Evolutionary conservation across 2,113 vertebrate species (phyloP).

Genomic region (Oreocharis arfaki): DNA sequence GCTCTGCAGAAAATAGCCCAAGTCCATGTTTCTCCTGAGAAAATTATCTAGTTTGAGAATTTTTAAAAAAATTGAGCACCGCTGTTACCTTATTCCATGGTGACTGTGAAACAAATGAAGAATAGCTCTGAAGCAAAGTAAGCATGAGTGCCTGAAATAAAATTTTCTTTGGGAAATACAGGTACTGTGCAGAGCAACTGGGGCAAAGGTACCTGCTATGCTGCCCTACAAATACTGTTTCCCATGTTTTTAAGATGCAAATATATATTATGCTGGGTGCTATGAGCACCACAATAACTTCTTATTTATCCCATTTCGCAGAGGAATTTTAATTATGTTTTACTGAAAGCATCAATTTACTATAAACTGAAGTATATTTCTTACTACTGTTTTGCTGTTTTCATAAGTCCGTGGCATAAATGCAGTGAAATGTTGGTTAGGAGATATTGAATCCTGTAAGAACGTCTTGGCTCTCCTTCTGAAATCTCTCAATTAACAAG

Average conservation of each 20-base stretch:
- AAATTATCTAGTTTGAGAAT: not conserved
- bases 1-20: not conserved
- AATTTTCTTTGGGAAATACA: not conserved
- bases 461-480: not conserved
- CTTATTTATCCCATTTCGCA: not conserved
- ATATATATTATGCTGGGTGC: not conserved
- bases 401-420: not conserved
- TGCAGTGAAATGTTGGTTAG: conserved; percentile 9
- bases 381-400: conserved; percentile 7
- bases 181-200: not conserved
- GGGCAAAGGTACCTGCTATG: not conserved
- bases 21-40: not conserved
- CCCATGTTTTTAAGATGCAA: not conserved
- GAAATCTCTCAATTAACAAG: conserved; percentile 14
- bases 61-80: not conserved
- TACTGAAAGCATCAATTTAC: not conserved
- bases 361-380: not conserved
- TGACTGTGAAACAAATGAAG: not conserved
- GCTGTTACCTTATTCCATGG: not conserved
- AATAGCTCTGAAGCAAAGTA: not conserved
- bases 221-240: not conserved
- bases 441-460: not conserved
- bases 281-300: not conserved
- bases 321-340: not conserved
- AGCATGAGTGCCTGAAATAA: not conserved